Percentiles rank a stretch among this genome's conserved stretches.
phyloP scores from a whole-genome alignment of 2,797 vertebrate genomes.

The Galago senegalensis region DNA sequence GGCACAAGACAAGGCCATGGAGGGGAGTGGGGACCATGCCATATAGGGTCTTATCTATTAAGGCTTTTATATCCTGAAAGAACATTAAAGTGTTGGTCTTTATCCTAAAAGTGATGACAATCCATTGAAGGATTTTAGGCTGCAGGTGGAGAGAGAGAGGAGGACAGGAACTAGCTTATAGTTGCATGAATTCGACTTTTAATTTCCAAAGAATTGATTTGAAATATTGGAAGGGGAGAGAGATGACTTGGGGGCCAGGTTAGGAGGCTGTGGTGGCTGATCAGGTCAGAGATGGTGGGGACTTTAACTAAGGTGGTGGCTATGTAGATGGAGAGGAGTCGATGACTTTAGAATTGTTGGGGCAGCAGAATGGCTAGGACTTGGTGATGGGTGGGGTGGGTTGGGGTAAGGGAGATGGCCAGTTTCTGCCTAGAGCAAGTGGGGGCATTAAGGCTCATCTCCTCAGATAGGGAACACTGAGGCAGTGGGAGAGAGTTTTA shows the following conservation, averaged over 20 bases:
- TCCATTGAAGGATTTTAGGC: background rate
- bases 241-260: background rate
- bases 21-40: background rate
- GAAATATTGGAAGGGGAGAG: background rate
- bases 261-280: background rate
- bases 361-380: background rate
- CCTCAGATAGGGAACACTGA: background rate
- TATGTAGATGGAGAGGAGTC: background rate
- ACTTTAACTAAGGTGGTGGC: background rate
- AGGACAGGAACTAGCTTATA: background rate
- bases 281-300: background rate
- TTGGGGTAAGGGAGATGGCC: background rate
- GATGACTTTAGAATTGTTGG: background rate
- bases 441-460: background rate
- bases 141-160: background rate
- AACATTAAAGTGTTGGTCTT: background rate
- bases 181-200: background rate
- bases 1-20: background rate
- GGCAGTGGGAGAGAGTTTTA: background rate
- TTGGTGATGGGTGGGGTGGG: background rate
- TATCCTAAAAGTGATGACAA: background rate
- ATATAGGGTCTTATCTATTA: background rate
- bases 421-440: background rate
- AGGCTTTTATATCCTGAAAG: background rate
- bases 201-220: constrained; percentile 25